These are phyloP conservation scores for Nycticorax nycticorax DNA, from an alignment of 2,113 vertebrate genomes.

Conservation along the genomic window DNA sequence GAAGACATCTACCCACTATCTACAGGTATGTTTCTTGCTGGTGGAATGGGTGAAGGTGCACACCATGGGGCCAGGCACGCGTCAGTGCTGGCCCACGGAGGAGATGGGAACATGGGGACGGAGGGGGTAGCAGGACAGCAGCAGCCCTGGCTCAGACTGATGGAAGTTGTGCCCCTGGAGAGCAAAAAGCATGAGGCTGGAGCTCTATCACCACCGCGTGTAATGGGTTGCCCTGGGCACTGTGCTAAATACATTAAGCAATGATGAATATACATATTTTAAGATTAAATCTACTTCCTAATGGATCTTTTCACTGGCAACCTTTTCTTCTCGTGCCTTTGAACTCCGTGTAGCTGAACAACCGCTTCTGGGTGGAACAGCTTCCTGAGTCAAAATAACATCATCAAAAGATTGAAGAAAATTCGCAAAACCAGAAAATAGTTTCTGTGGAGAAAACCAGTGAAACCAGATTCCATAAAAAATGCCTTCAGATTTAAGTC, in stretches of 20 bases:
- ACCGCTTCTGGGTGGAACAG: not conserved
- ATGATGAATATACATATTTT: not conserved
- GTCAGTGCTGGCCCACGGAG: accelerated
- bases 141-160: not conserved
- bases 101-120: not conserved
- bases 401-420: not conserved
- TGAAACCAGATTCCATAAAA: not conserved
- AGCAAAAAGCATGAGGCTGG: not conserved
- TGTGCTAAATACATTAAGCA: not conserved
- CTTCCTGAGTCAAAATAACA: not conserved
- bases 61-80: accelerated
- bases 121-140: not conserved
- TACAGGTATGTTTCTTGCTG: not conserved
- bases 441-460: not conserved
- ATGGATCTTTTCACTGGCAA: not conserved
- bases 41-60: not conserved
- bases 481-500: not conserved
- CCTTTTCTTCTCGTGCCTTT: not conserved
- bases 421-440: not conserved
- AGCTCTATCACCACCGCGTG: not conserved
- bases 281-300: constrained; percentile 35
- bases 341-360: not conserved
- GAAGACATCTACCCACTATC: not conserved
- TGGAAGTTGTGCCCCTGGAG: not conserved
- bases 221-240: not conserved